Base-by-base conservation (phyloP, 2,888 invertebrate species). In the Aquatica leii region DNA sequence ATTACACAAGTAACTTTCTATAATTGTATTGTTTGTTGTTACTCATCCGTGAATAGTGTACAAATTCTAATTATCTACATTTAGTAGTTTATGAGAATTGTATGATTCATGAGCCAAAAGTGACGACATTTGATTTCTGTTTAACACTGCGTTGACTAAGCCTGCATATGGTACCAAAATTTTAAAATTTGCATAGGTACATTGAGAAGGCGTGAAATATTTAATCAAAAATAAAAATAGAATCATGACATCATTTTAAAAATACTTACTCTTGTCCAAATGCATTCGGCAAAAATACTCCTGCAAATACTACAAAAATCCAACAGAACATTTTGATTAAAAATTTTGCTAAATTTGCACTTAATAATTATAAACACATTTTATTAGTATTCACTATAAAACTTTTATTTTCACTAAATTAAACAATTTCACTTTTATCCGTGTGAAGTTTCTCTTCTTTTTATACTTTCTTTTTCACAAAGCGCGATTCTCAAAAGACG, bases 241-340 rank as follows among this genome's bases (percentile, higher is more conserved):
- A 18, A 17, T 46, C n/a, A 46, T 46, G 20, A 20, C n/a, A n/a
- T 46, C 15, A 46, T 46, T 46, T 11, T 20, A 46, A 20, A 20
- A 18, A 2, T 46, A 46, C 46, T 46, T 46, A 46, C 46, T 18
- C 46, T 46, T 46, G 46, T n/a, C 46, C 46, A 3, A 18, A 46
- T 46, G 18, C 46, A 18, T 17, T 11, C 1, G 17, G 46, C 9
- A 46, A 46, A 46, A 18, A 20, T 9, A 3, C 3, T 12, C n/a
- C 8, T 17, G 15, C 41, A 43, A 43, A 14, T 14, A 46, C 18
- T 46, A 46, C 1, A 3, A 20, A 11, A 17, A 24, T 24, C 24
- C 17, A 46, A 11, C 9, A 18, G 18, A 17, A 18, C 46, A 46
- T 46, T 46, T 43, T 43, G n/a, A 14, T 15, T 14, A 14, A 5